Conservation (phyloP, 2,797 vertebrate genomes). For the Gallinago solitaria region DNA sequence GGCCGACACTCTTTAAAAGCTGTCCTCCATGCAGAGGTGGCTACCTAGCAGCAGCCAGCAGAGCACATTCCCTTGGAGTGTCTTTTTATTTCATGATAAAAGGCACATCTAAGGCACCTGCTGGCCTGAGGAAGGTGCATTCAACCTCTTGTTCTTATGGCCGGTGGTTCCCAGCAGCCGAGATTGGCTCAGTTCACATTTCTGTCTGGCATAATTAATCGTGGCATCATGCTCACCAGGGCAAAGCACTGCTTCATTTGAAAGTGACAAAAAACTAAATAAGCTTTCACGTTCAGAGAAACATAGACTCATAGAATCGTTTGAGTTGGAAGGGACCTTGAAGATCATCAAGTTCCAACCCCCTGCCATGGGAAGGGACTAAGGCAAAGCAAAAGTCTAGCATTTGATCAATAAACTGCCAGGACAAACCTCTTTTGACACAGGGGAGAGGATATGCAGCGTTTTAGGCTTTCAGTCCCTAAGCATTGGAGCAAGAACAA, state of each 20-base stretch:
- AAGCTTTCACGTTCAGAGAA: neutral
- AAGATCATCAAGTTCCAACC: too few relatives aligned
- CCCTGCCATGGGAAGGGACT: neutral
- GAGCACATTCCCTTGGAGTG: neutral
- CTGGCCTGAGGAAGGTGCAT: fast-evolving
- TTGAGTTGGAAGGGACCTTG: too few relatives aligned
- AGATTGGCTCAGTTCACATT: neutral
- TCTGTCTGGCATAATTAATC: neutral
- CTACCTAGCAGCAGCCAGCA: neutral
- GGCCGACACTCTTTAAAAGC: neutral
- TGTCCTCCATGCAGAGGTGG: neutral
- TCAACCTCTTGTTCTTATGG: neutral
- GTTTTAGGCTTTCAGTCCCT: neutral
- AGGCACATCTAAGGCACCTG: neutral
- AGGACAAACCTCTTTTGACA: neutral
- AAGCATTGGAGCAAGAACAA: neutral
- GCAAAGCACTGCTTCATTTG: neutral
- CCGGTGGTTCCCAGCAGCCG: neutral
- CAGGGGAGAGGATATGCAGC: neutral
- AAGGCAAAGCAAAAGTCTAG: neutral
- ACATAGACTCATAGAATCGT: too few relatives aligned
- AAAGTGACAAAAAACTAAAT: neutral
- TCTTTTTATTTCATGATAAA: neutral
- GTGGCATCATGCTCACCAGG: neutral
- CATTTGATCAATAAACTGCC: neutral